Conservation (phyloP, 1,140 invertebrate species). For the Oryctes rhinoceros region DNA sequence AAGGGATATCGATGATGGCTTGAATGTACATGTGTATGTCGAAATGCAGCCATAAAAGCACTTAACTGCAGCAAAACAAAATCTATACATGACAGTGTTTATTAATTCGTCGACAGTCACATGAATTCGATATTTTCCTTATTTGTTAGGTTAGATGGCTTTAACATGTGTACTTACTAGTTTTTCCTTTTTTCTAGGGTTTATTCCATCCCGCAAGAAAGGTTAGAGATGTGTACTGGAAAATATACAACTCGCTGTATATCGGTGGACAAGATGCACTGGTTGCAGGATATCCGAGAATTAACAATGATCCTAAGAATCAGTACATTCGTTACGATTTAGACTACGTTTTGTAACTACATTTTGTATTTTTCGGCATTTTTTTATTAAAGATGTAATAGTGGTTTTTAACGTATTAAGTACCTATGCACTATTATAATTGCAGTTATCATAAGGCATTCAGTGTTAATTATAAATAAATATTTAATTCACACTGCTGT, state of each 20-base stretch:
- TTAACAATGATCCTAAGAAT: constrained; percentile 96
- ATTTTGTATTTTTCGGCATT: neutral
- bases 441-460: neutral
- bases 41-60: too few species aligned
- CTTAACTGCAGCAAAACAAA: too few species aligned
- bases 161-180: neutral
- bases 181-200: constrained; percentile 71
- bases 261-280: constrained; percentile 98
- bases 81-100: too few species aligned
- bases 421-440: constrained; percentile 15
- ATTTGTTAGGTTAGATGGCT: neutral
- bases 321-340: constrained; percentile 95
- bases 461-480: constrained; percentile 35
- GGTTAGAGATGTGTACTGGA: constrained; percentile 99
- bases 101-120: too few species aligned
- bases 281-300: constrained; percentile 96
- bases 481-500: constrained; percentile 2
- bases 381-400: constrained; percentile 20
- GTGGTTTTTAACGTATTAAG: constrained; percentile 16
- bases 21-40: too few species aligned
- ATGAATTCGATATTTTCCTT: constrained; percentile 18
- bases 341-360: constrained; percentile 88
- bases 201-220: constrained; percentile 99
- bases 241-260: constrained; percentile 99
- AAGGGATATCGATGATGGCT: too few species aligned